Evolutionary conservation across 2,888 invertebrate genomes (phyloP).

Genomic region (Ormyrus nitidulus): DNA sequence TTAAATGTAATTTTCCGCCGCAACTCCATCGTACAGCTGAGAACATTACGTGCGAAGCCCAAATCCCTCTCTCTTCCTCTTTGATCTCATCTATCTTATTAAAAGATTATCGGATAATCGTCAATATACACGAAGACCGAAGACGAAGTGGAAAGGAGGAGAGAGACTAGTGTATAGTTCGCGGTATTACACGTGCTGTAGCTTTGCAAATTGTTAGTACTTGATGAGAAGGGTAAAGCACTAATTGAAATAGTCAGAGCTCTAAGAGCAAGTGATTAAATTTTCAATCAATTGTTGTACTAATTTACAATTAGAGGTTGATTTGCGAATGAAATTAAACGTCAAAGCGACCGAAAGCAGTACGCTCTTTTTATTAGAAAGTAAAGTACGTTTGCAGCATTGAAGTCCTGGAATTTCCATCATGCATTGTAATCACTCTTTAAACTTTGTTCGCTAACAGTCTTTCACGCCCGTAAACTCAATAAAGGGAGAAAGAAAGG

Average conservation of each 20-base stretch:
- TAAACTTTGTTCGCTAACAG: conserved; percentile 24
- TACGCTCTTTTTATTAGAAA: no score
- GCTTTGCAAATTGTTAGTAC: neutral
- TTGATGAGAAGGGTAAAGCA: no score
- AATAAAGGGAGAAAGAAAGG: conserved; percentile 35
- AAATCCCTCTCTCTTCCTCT: no score
- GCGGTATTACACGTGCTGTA: neutral
- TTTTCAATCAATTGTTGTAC: no score
- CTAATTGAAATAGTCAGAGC: neutral
- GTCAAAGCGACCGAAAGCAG: no score
- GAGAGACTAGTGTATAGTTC: neutral
- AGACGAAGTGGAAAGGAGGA: neutral
- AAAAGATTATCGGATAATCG: conserved; percentile 52
- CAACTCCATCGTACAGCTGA: neutral
- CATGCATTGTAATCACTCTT: conserved; percentile 18
- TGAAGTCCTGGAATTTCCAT: conserved; percentile 22
- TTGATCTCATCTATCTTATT: conserved; percentile 45
- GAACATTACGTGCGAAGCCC: neutral
- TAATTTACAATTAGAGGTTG: no score
- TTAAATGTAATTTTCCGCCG: conserved; percentile 42
- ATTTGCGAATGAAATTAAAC: no score
- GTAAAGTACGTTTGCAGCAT: no score
- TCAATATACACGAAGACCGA: neutral
- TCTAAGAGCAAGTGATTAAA: neutral
- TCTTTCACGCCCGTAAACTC: conserved; percentile 24